phyloP scores from a whole-genome alignment of 1,140 invertebrate genomes.

The Brachystomella parvula region DNA sequence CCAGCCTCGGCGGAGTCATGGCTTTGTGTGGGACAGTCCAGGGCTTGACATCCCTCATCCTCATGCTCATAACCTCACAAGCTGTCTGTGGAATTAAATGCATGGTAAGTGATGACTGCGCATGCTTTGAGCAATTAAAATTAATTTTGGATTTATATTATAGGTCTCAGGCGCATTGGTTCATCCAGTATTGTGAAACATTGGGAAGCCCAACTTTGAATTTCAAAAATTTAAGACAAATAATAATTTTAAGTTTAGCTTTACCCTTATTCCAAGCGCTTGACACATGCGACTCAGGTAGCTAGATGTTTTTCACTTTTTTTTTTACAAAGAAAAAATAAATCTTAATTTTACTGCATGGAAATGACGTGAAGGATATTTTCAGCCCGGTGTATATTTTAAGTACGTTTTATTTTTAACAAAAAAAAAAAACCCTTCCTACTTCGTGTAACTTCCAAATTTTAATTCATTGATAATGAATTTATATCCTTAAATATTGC shows the following conservation, averaged over 20 bases:
- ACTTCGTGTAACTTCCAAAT: too few species aligned
- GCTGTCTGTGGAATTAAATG: slow-evolving; percentile 34
- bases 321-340: neutral
- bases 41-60: slow-evolving; percentile 31
- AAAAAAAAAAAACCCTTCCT: too few species aligned
- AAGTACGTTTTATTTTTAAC: too few species aligned
- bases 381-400: too few species aligned
- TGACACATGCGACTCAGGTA: neutral
- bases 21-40: slow-evolving; percentile 32
- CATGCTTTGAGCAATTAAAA: neutral
- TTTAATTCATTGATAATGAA: too few species aligned
- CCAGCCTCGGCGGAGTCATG: slow-evolving; percentile 32
- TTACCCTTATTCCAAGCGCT: neutral
- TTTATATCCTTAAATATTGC: too few species aligned
- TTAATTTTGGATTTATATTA: neutral
- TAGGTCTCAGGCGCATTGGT: slow-evolving; percentile 37
- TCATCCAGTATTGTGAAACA: slow-evolving; percentile 22
- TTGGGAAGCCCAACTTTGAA: neutral
- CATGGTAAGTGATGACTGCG: slow-evolving; percentile 28
- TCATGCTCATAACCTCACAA: slow-evolving; percentile 34
- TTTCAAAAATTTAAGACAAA: neutral
- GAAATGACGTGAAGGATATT: too few species aligned
- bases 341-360: neutral
- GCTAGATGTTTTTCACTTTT: neutral
- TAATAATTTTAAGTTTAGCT: neutral